Evolutionary conservation across 2,113 vertebrate genomes (phyloP).

Genomic region (Hippocampus mohnikei): DNA sequence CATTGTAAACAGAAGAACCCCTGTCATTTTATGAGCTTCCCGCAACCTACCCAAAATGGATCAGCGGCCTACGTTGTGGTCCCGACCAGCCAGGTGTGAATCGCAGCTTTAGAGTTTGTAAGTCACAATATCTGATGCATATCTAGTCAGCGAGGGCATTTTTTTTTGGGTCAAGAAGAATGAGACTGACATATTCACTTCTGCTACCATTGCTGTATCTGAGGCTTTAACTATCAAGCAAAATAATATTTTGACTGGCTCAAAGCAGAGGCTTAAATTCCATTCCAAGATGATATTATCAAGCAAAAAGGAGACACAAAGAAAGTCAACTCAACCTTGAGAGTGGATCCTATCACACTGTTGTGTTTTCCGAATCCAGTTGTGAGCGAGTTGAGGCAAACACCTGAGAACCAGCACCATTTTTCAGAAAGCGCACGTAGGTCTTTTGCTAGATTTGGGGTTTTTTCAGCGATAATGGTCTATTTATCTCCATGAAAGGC

Average conservation of each 20-base stretch:
- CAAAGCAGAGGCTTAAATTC: background rate
- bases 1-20: no score
- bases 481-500: conserved; percentile 15
- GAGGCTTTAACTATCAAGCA: background rate
- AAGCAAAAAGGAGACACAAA: conserved; percentile 27
- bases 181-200: background rate
- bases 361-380: conserved; percentile 50
- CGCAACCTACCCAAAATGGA: no score
- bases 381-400: conserved; percentile 35
- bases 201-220: background rate
- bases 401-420: conserved; percentile 30
- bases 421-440: conserved; percentile 30
- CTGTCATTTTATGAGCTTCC: no score
- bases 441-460: conserved; percentile 41
- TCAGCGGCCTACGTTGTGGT: background rate
- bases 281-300: conserved; percentile 31
- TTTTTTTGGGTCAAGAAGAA: background rate
- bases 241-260: background rate
- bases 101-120: background rate
- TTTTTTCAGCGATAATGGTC: conserved; percentile 19
- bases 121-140: background rate
- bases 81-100: background rate
- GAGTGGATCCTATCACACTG: conserved; percentile 21
- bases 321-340: conserved; percentile 15
- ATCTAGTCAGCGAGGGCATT: background rate